phyloP scores from a whole-genome alignment of 2,888 invertebrate genomes.

The Rhimphoctona megacephalus region DNA sequence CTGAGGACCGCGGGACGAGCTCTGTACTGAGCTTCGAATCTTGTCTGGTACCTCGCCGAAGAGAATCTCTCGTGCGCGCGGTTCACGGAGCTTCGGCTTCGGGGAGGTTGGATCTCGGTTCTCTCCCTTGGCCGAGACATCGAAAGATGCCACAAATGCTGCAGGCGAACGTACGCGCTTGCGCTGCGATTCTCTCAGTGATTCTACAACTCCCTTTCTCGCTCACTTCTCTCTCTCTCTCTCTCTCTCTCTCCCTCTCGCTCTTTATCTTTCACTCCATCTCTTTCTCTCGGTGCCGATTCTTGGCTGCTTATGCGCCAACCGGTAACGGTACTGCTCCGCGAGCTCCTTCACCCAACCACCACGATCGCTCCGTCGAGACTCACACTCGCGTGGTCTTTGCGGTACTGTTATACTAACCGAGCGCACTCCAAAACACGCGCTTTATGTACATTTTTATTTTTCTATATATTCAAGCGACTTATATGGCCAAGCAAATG shows the following conservation, averaged over 20 bases:
- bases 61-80: constrained; percentile 5
- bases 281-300: constrained; percentile 2
- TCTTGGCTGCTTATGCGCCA: constrained; percentile 16
- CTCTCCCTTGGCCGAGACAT: constrained; percentile 59
- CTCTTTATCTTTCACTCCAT: background rate
- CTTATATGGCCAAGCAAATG: background rate
- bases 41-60: constrained; percentile 34
- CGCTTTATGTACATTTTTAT: background rate
- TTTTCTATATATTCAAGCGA: constrained; percentile 2
- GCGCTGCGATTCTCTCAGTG: constrained; percentile 44
- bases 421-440: constrained; percentile 66
- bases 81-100: constrained; percentile 4
- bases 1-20: background rate
- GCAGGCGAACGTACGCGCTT: constrained; percentile 16
- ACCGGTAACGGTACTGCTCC: constrained; percentile 22
- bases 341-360: constrained; percentile 27
- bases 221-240: constrained; percentile 66
- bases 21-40: constrained; percentile 50
- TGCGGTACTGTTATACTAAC: constrained; percentile 82
- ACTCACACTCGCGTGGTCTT: constrained; percentile 58
- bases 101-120: constrained; percentile 19
- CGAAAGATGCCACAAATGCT: constrained; percentile 2
- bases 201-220: constrained; percentile 69
- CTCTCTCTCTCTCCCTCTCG: constrained; percentile 45
- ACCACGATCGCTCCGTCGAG: background rate